phyloP scores from a whole-genome alignment of 2,888 invertebrate genomes.

The Aproaerema taeniolella region DNA sequence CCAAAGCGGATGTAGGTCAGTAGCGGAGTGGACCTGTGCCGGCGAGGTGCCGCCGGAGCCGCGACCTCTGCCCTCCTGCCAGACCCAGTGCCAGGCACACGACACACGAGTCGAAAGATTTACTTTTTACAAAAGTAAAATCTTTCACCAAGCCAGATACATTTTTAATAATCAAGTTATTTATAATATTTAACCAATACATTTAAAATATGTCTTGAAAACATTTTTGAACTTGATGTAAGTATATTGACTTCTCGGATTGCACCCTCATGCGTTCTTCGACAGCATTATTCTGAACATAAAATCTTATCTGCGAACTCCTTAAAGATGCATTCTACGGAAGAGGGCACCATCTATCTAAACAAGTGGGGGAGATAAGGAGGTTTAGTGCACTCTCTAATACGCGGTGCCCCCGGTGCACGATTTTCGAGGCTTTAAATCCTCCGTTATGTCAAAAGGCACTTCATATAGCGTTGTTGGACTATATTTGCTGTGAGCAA shows the following conservation, averaged over 20 bases:
- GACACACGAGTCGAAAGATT: too few species aligned
- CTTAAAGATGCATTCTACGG: slow-evolving; percentile 60
- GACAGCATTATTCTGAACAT: slow-evolving; percentile 45
- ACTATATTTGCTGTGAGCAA: slow-evolving; percentile 21
- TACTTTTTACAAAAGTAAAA: too few species aligned
- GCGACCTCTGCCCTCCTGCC: slow-evolving; percentile 40
- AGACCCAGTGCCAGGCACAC: slow-evolving; percentile 4
- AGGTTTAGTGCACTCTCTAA: slow-evolving; percentile 55
- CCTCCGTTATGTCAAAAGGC: slow-evolving; percentile 40
- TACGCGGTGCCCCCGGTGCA: slow-evolving; percentile 38
- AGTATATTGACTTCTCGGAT: neutral
- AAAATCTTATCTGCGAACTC: slow-evolving; percentile 56
- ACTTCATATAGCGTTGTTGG: slow-evolving; percentile 26
- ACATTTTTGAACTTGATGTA: too few species aligned
- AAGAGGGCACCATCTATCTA: slow-evolving; percentile 53
- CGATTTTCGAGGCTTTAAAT: slow-evolving; percentile 43
- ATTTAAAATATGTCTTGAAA: too few species aligned
- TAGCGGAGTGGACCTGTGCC: slow-evolving; percentile 61
- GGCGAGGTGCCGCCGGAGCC: slow-evolving; percentile 54
- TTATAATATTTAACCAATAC: too few species aligned
- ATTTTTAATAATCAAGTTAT: too few species aligned
- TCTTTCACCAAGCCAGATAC: too few species aligned
- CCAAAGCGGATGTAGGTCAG: slow-evolving; percentile 77
- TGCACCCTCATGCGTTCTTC: neutral
- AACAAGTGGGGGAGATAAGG: slow-evolving; percentile 62